Evolutionary conservation across 2,113 vertebrate genomes (phyloP), one percentile per base, ranked within the genome.

Genomic region (Nothocercus julius): DNA sequence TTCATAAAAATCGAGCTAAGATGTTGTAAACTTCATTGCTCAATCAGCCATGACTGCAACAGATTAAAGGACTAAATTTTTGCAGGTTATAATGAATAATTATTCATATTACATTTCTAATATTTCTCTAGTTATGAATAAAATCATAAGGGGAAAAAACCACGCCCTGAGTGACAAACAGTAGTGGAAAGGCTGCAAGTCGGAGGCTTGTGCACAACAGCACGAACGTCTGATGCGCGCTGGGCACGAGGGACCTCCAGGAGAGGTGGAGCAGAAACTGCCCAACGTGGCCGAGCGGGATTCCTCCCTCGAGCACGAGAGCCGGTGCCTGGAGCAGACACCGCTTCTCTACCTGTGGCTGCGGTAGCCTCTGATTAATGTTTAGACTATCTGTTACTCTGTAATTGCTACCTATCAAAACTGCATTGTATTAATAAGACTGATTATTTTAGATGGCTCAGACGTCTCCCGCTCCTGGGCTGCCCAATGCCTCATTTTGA

Each of bases 401-500:
- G 81, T 89, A 95, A 94, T 93, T 96, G 78, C 83, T 82, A 9
- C 88, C 91, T 86, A 36, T 95, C 85, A 59, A 20, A 78, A 83
- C 30, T 85, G 36, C 74, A 19, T 67, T 87, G 64, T 66, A n/a
- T 95, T 92, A 89, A 78, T 83, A 68, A 66, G 85, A 93, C 56
- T 86, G 76, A 93, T 96, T 30, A 34, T 75, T 78, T 44, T 3
- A n/a, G 77, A 81, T 73, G 86, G 80, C 4, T 77, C 42, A 70
- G 95, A 34, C 68, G 1, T 28, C 53, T 82, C 63, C 83, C 84
- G 74, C 68, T 93, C 66, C 45, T 32, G 2, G 38, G 76, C 74
- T 93, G 73, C 59, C 67, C 84, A 34, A 0, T 62, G 84, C 86
- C 82, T 95, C 77, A 68, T 94, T 95, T 58, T 54, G 58, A 85